Base-by-base conservation (phyloP, 2,888 invertebrate genomes). In the Mythimna pallens region DNA sequence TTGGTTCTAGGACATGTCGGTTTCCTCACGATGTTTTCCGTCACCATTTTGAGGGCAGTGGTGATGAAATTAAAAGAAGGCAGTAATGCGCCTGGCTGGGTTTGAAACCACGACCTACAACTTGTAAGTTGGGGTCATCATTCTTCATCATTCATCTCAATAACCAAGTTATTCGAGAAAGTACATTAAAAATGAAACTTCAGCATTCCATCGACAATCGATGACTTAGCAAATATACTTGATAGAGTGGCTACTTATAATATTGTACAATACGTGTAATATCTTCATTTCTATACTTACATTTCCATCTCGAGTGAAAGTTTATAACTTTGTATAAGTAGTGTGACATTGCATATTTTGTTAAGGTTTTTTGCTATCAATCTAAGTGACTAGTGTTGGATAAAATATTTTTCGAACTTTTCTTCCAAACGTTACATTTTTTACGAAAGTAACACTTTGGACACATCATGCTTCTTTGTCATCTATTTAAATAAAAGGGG, bases 201-300 rank as follows among this genome's bases (percentile, higher is more conserved):
- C 69, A 77, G 62, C 50, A 74, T 76, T 63, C 61, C 65, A 73
- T 65, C 57, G 88, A 78, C 84, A 87, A 89, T 88, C 89, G 86
- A 87, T 92, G 92, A 92, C 90, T 78, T 67, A 68, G 91, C 92
- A 87, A 74, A 90, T 89, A 84, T 70, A 67, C 30, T 76, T 75
- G 73, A 72, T 63, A 30, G 68, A 73, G 30, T 76, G 73, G 76
- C 73, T 79, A 83, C 84, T 84, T 83, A 88, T 72, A 83, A 71
- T 74, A 74, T 70, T 66, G 55, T 74, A 68, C 69, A 72, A 72
- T 75, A 73, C 63, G 52, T 69, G 61, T 75, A 70, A 75, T 70
- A 73, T 63, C 55, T 77, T 69, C 55, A 73, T 72, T 73, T 83
- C 71, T 70, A 76, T 73, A n/a, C n/a, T n/a, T n/a, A 70, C 64